A percentile compares a stretch with the other conserved stretches of the same genome.
These are phyloP conservation scores for Harpagoxenus sublaevis DNA, from an alignment of 2,888 invertebrate genomes.

Conservation along the genomic window DNA sequence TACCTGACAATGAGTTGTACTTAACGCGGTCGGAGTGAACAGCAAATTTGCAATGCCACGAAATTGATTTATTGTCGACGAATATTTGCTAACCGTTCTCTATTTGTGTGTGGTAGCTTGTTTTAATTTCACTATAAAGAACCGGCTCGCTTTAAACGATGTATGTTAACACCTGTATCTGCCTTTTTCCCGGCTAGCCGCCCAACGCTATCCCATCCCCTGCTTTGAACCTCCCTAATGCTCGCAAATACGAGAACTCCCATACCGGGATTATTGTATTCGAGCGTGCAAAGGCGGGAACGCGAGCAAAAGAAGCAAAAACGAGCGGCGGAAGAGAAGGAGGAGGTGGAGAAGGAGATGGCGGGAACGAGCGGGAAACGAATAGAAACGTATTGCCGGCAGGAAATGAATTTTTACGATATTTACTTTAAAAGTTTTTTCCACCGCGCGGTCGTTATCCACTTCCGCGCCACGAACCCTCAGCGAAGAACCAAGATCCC, in stretches of 20 bases:
- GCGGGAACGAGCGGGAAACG: conserved; percentile 54
- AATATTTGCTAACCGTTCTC: conserved; percentile 67
- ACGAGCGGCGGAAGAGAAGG: conserved; percentile 6
- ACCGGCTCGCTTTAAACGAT: conserved; percentile 78
- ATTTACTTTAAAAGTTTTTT: conserved; percentile 78
- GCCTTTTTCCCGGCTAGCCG: conserved; percentile 40
- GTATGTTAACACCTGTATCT: conserved; percentile 75
- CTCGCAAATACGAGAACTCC: conserved; percentile 69
- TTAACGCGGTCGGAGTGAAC: not conserved
- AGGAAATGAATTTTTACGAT: conserved; percentile 81
- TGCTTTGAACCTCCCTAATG: conserved; percentile 60
- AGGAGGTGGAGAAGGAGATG: not conserved
- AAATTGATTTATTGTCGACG: conserved; percentile 61
- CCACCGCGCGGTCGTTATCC: conserved; percentile 71
- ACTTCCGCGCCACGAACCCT: conserved; percentile 70
- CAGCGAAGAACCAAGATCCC: conserved; percentile 66
- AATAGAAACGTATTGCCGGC: conserved; percentile 77
- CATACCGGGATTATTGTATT: conserved; percentile 75
- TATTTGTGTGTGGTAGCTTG: conserved; percentile 67
- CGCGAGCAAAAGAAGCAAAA: conserved; percentile 17
- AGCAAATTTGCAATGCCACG: not conserved
- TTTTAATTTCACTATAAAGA: conserved; percentile 80
- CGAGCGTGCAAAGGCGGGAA: conserved; percentile 51
- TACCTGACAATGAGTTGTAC: not conserved
- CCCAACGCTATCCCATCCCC: conserved; percentile 12